These are phyloP conservation scores for Tokudaia tokunoshimensis DNA, from an alignment of 2,797 vertebrate species.

Conservation along the genomic window DNA sequence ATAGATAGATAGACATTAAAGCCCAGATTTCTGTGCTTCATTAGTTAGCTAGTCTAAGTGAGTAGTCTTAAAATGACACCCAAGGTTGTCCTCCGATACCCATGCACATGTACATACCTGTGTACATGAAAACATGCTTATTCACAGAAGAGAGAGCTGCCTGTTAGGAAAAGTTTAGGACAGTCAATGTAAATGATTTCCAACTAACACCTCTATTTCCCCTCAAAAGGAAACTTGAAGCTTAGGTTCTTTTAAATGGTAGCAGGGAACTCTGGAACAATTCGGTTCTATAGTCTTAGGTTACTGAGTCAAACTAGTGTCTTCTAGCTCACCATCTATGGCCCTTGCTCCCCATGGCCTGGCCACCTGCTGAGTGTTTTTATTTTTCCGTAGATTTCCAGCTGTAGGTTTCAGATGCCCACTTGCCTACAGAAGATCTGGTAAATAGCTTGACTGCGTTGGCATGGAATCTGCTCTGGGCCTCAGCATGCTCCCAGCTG, in stretches of 20 bases:
- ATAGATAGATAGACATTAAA: too few relatives aligned
- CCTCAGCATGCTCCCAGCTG: background rate
- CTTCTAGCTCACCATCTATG: background rate
- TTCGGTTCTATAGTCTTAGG: slow-evolving; percentile 54
- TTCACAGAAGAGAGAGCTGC: background rate
- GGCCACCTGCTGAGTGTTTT: slow-evolving; percentile 18
- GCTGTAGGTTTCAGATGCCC: background rate
- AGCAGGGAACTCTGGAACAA: slow-evolving; percentile 51
- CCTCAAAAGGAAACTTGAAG: background rate
- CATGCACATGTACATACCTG: background rate
- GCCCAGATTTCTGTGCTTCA: background rate
- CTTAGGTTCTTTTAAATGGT: slow-evolving; percentile 52
- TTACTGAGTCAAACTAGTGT: slow-evolving; percentile 5
- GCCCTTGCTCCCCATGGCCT: background rate
- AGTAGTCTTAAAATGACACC: background rate
- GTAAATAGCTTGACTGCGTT: slow-evolving; percentile 24
- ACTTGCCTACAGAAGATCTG: slow-evolving; percentile 27
- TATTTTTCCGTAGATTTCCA: background rate
- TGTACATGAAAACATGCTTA: background rate
- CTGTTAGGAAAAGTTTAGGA: slow-evolving; percentile 15
- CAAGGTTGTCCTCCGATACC: background rate
- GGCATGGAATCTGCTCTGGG: background rate
- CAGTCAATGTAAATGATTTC: slow-evolving; percentile 24
- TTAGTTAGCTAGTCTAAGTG: background rate
- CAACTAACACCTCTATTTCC: background rate